Percentiles rank a stretch among this genome's conserved stretches.
Conservation (phyloP, 1,140 invertebrate genomes). For the Zaprionus ghesquierei region DNA sequence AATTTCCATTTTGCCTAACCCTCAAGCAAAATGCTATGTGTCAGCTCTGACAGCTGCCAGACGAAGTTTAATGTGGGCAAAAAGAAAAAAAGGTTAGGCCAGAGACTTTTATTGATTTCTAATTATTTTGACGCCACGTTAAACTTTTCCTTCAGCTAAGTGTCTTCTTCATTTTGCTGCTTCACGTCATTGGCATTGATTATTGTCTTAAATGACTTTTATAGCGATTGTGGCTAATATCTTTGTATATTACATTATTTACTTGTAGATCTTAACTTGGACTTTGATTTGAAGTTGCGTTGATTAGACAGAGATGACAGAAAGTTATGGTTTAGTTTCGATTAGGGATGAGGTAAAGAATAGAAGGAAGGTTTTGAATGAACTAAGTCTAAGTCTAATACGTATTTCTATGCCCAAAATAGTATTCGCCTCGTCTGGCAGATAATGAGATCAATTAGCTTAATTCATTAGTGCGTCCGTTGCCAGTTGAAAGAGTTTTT, state of each 20-base stretch:
- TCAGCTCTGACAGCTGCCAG: constrained; percentile 29
- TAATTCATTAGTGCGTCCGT: constrained; percentile 29
- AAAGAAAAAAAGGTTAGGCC: background rate
- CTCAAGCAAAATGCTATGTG: background rate
- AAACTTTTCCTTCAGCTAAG: background rate
- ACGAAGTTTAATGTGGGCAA: background rate
- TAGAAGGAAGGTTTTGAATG: too few relatives aligned
- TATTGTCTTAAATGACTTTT: constrained; percentile 41
- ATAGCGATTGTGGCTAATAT: constrained; percentile 12
- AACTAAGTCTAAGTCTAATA: too few relatives aligned
- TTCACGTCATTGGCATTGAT: constrained; percentile 3
- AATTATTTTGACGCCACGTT: constrained; percentile 49
- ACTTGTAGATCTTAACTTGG: too few relatives aligned
- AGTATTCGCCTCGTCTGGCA: constrained; percentile 18
- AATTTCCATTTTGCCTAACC: constrained; percentile 28
- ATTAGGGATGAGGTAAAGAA: too few relatives aligned
- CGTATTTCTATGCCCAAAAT: background rate
- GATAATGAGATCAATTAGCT: constrained; percentile 50
- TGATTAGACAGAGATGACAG: background rate
- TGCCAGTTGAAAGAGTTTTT: constrained; percentile 2
- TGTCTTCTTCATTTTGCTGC: background rate
- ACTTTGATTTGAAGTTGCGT: too few relatives aligned
- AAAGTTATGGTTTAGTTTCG: too few relatives aligned
- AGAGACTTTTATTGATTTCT: constrained; percentile 55
- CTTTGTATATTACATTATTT: too few relatives aligned